Evolutionary conservation across 2,797 vertebrate genomes (phyloP).

Genomic region (Myripristis murdjan): DNA sequence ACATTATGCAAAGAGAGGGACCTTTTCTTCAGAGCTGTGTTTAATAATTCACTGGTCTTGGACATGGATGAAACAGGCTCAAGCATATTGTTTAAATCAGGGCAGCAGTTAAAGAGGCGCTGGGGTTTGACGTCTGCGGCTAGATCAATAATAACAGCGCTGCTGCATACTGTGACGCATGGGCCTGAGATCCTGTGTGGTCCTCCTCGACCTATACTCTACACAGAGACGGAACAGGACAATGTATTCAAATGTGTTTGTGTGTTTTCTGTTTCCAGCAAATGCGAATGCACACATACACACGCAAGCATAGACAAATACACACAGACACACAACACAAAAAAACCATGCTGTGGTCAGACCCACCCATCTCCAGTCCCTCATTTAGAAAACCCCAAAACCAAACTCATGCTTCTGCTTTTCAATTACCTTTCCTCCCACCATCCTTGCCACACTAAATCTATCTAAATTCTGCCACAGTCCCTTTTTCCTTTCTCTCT

Average conservation of each 20-base stretch:
- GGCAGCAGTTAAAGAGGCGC: constrained; percentile 75
- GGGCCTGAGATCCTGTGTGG: constrained; percentile 78
- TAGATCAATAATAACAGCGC: constrained; percentile 79
- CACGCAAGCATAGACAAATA: constrained; percentile 15
- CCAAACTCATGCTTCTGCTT: constrained; percentile 78
- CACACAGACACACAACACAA: constrained; percentile 48
- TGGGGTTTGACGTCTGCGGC: constrained; percentile 77
- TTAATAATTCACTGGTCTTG: constrained; percentile 83
- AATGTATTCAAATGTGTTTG: constrained; percentile 70
- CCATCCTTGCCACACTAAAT: constrained; percentile 68
- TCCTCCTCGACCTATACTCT: constrained; percentile 60
- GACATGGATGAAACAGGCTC: constrained; percentile 79
- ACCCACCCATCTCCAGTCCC: constrained; percentile 77
- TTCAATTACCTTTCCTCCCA: constrained; percentile 83
- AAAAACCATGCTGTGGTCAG: constrained; percentile 68
- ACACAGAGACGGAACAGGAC: constrained; percentile 69
- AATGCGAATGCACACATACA: constrained; percentile 58
- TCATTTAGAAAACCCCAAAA: constrained; percentile 80
- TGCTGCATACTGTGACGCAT: constrained; percentile 70
- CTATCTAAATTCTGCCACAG: constrained; percentile 74
- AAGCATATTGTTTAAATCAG: constrained; percentile 85
- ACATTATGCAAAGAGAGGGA: constrained; percentile 66
- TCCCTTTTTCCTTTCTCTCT: constrained; percentile 57
- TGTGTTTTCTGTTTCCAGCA: constrained; percentile 66
- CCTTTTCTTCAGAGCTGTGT: constrained; percentile 75